Evolutionary conservation across 2,797 vertebrate species (phyloP).

Genomic region (Cyclopterus lumpus): DNA sequence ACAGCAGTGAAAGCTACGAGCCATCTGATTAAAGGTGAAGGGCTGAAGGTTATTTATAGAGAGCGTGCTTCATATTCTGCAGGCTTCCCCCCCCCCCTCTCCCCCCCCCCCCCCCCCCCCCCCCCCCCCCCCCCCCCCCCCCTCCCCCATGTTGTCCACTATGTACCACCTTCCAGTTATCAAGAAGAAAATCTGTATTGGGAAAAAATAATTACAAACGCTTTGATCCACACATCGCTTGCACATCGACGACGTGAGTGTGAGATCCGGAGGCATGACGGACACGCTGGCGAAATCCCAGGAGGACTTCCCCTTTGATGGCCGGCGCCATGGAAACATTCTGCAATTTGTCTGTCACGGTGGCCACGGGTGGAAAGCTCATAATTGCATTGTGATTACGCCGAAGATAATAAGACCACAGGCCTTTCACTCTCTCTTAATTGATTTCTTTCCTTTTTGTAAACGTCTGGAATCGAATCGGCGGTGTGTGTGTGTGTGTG

Average conservation of each 20-base stretch:
- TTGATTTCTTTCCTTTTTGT: constrained; percentile 8
- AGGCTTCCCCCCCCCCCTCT: too few relatives aligned
- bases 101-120: too few relatives aligned
- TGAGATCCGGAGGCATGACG: constrained; percentile 27
- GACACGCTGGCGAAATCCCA: constrained; percentile 50
- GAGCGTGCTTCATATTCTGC: neutral
- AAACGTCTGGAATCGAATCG: constrained; percentile 10
- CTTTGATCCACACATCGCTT: neutral
- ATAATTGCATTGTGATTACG: constrained; percentile 75
- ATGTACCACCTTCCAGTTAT: neutral
- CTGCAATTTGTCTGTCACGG: constrained; percentile 47
- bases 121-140: too few relatives aligned
- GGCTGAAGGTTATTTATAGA: constrained; percentile 6
- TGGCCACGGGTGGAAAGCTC: constrained; percentile 63
- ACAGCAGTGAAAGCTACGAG: neutral
- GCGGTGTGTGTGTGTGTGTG: neutral
- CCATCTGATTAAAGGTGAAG: neutral
- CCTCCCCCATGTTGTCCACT: too few relatives aligned
- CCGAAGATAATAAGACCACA: constrained; percentile 46
- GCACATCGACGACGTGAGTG: constrained; percentile 19
- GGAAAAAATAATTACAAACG: neutral
- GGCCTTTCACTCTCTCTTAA: constrained; percentile 27
- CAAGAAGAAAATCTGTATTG: neutral
- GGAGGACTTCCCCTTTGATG: constrained; percentile 57
- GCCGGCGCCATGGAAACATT: constrained; percentile 71